Percentiles rank a stretch among this genome's conserved stretches.
Evolutionary conservation across 2,888 invertebrate genomes (phyloP).

Genomic region (Drosophila colorata): DNA sequence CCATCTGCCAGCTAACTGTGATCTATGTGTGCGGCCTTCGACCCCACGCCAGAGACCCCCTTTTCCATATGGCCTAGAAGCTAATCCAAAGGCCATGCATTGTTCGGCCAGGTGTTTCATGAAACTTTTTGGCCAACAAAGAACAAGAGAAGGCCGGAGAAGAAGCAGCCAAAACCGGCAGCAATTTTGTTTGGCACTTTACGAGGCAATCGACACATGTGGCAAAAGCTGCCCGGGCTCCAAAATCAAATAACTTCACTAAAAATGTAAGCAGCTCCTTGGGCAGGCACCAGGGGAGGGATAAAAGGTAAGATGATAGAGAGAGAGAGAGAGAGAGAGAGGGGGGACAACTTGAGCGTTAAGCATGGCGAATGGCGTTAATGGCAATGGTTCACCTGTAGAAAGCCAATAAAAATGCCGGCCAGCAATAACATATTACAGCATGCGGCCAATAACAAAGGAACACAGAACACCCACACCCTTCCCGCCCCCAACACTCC

Average conservation of each 20-base stretch:
- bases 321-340: too few species aligned
- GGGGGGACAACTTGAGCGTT: too few species aligned
- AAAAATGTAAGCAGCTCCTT: constrained; percentile 54
- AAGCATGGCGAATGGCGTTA: constrained; percentile 34
- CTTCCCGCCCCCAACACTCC: background rate
- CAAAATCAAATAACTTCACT: constrained; percentile 72
- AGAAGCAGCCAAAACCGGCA: constrained; percentile 19
- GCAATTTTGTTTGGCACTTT: constrained; percentile 56
- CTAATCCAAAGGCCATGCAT: constrained; percentile 43
- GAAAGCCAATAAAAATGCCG: constrained; percentile 71
- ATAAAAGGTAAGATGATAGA: too few species aligned
- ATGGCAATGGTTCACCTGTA: constrained; percentile 66
- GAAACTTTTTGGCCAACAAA: constrained; percentile 25
- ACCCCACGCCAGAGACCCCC: background rate
- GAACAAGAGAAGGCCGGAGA: background rate
- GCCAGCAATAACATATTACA: constrained; percentile 74
- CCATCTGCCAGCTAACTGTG: constrained; percentile 57
- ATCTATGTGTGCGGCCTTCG: constrained; percentile 32
- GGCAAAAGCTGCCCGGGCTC: constrained; percentile 20
- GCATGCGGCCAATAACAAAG: constrained; percentile 68
- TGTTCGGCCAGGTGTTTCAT: constrained; percentile 52
- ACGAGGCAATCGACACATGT: constrained; percentile 63
- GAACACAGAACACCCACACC: constrained; percentile 5
- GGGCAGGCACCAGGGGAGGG: constrained; percentile 2
- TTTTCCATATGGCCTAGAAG: constrained; percentile 17